Conservation (phyloP, 2,797 vertebrate genomes). For the Enteromius argenteus region DNA sequence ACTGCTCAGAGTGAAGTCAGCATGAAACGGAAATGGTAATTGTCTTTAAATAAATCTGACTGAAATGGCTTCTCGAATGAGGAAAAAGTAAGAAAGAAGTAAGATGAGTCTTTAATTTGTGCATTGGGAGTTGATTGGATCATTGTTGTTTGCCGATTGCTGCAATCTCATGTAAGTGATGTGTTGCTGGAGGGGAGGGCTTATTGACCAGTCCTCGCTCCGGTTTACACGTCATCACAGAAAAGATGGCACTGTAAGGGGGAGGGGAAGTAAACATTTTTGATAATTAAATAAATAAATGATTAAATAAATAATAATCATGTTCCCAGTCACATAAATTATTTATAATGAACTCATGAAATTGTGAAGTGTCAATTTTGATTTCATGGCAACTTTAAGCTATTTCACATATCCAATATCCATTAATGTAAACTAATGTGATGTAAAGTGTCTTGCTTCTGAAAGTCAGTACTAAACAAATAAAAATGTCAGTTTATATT, state of each 20-base stretch:
- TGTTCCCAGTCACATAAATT: not conserved
- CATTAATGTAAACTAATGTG: too few relatives aligned
- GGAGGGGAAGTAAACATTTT: not conserved
- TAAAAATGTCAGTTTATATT: not conserved
- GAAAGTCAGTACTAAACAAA: not conserved
- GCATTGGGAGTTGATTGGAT: not conserved
- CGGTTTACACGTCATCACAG: not conserved
- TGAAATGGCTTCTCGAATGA: not conserved
- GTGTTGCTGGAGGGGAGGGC: not conserved
- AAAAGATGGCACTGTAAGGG: not conserved
- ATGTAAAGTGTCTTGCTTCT: not conserved
- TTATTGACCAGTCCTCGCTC: not conserved
- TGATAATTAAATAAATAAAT: not conserved
- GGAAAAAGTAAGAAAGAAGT: not conserved
- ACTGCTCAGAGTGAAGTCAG: not conserved
- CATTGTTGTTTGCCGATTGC: not conserved
- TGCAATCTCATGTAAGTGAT: conserved; percentile 4
- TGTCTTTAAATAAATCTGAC: not conserved
- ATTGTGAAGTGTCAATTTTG: too few relatives aligned
- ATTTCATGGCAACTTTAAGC: not conserved
- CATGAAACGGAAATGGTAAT: not conserved
- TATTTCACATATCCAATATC: not conserved
- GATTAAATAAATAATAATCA: not conserved
- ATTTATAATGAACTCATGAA: not conserved
- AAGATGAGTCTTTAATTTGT: not conserved